phyloP scores from a whole-genome alignment of 2,888 invertebrate species.

The Anthophora plumipes region DNA sequence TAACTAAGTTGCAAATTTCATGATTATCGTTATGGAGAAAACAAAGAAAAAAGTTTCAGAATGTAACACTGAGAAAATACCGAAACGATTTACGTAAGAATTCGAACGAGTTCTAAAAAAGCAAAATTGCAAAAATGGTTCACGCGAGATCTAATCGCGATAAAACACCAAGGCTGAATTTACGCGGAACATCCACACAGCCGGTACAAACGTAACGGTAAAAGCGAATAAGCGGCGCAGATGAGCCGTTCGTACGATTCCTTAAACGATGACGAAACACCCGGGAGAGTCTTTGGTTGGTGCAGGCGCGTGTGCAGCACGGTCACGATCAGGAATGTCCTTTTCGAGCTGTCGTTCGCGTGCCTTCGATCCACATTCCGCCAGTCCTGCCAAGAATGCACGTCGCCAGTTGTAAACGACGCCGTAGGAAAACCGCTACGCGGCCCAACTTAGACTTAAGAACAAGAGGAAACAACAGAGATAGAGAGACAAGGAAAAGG shows the following conservation, averaged over 20 bases:
- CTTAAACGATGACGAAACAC: constrained; percentile 66
- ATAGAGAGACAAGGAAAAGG: constrained; percentile 15
- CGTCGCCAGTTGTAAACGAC: constrained; percentile 64
- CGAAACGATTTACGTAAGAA: too few relatives aligned
- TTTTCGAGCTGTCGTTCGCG: constrained; percentile 72
- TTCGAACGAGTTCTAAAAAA: not conserved
- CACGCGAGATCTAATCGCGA: not conserved
- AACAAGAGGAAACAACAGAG: constrained; percentile 6
- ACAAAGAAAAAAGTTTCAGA: not conserved
- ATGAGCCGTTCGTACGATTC: constrained; percentile 40
- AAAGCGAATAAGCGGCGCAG: constrained; percentile 40
- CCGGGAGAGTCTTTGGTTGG: constrained; percentile 45
- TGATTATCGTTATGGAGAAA: too few relatives aligned
- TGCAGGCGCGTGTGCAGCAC: constrained; percentile 39
- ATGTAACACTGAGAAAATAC: not conserved
- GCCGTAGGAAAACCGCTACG: constrained; percentile 73
- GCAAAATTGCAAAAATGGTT: not conserved
- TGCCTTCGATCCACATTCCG: constrained; percentile 76
- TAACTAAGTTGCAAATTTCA: too few relatives aligned
- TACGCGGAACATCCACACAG: constrained; percentile 22
- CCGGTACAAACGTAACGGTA: constrained; percentile 51
- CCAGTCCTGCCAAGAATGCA: constrained; percentile 76
- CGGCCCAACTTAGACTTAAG: constrained; percentile 45
- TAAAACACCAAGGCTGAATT: not conserved
- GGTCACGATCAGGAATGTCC: constrained; percentile 61